Base-by-base conservation (phyloP, 1,140 invertebrate genomes). In the Amphibalanus amphitrite region DNA sequence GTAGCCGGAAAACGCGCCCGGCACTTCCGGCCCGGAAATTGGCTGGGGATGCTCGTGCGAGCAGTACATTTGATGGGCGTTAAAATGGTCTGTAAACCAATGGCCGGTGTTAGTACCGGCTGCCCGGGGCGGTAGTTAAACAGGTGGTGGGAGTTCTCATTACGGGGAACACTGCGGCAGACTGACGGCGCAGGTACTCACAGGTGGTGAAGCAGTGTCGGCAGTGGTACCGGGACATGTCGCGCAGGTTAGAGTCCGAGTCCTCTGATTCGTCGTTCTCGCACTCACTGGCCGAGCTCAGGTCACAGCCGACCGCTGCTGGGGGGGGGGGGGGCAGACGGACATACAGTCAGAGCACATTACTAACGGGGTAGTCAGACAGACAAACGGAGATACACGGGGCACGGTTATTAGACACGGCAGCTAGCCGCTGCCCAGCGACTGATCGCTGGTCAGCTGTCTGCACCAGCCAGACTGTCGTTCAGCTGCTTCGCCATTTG, bases 281-380 rank as follows among this genome's bases (percentile, higher is more conserved):
- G 83, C 94, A 92, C 81, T 96, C 93, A 76, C 91, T 95, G 70
- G 92, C 91, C 70, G 92, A 95, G 83, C 92, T 95, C 76, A 89
- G 79, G 76, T 85, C 85, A 65, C 64, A 65, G 26, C 75, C 82
- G 83, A 29, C 28, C 67, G 28, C 73, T 71, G 20, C 38, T 65
- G 26, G 28, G 72, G 70, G n/a, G n/a, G n/a, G n/a, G n/a, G n/a
- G n/a, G n/a, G n/a, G n/a, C n/a, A n/a, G n/a, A 64, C 38, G 47
- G 25, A 15, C 25, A 25, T 13, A 59, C 47, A 59, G 25, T 59
- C 13, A 15, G 13, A 25, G 25, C 25, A 59, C 25, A 25, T 59
- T 59, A 59, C 13, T 13, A 15, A 59, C 47, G 25, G 13, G 25
- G 25, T 59, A n/a, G n/a, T 59, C 13, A 59, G 13, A n/a, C n/a